A percentile compares a stretch with the other conserved stretches of the same genome.
Conservation (phyloP, 2,113 vertebrate genomes). For the Oreotrochilus melanogaster region DNA sequence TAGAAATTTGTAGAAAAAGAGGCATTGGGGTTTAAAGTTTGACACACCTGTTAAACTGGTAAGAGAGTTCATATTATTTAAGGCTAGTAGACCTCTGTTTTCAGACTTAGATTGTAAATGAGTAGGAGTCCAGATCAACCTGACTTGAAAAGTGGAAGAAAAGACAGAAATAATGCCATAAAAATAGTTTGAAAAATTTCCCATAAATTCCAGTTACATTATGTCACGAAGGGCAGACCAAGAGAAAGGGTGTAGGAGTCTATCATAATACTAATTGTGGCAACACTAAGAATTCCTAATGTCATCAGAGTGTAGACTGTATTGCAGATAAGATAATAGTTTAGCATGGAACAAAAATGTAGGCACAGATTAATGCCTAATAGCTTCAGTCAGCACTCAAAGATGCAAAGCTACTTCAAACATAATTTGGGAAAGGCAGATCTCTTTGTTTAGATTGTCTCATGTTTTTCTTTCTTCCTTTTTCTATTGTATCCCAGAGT, state of each 20-base stretch:
- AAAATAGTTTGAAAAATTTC: not conserved
- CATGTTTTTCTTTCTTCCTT: not conserved
- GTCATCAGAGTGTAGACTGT: not conserved
- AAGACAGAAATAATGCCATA: not conserved
- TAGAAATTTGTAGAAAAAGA: not conserved
- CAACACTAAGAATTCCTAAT: not conserved
- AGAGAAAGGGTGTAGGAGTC: not conserved
- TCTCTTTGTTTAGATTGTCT: not conserved
- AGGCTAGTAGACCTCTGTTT: not conserved
- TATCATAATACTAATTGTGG: not conserved
- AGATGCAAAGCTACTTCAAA: not conserved
- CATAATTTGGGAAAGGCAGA: not conserved
- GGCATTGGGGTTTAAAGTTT: not conserved
- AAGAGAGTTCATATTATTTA: not conserved
- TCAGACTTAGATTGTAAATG: not conserved
- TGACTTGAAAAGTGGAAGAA: not conserved
- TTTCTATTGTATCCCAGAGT: not conserved
- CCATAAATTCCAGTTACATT: not conserved
- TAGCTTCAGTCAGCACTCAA: not conserved
- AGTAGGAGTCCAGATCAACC: not conserved
- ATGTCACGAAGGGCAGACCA: not conserved
- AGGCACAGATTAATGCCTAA: not conserved
- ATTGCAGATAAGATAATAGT: not conserved
- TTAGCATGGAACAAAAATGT: not conserved
- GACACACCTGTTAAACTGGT: not conserved